Evolutionary conservation across 1,140 invertebrate genomes (phyloP), one percentile per base, ranked within the genome.

Genomic region (Nebria ingens): DNA sequence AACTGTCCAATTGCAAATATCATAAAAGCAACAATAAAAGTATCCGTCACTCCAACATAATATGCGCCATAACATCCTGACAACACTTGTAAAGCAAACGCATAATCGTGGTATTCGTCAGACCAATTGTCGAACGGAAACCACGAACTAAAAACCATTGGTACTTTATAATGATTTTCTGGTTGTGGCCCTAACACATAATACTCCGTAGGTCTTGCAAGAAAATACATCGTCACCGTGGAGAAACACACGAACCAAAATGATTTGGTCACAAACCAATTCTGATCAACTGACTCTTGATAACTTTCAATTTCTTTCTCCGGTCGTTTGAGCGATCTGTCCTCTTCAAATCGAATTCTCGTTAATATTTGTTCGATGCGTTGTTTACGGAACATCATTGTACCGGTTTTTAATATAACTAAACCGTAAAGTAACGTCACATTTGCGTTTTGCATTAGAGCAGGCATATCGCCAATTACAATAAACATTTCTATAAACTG

Each of bases 1-100:
- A 45, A 45, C 17, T 45, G 40, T 12, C 40, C 40, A 11, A 45
- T 45, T 45, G 40, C 40, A 17, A 45, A 45, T 4, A 45, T 45
- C 40, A 45, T 45, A 4, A 45, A 45, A 4, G 40, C 9, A 45
- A 6, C 6, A 45, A 11, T 11, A 17, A 45, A 45, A 45, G 40
- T 45, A 17, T 45, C 40, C 3, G 6, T 4, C 6, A 45, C 17
- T 4, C 9, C 6, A 45, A 45, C 40, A 17, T 45, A 45, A 45
- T 45, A 45, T 4, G 40, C 17, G 4, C 40, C 40, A 45, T 12
- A 4, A 12, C 9, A 6, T 12, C 40, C 17, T 17, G 40, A 9
- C 17, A 45, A 4, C 17, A 45, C 17, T 45, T 45, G 40, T 11
- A 17, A 12, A 11, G 3, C 17, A 45, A 12, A 45, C 4, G 40